Evolutionary conservation across 2,113 vertebrate genomes (phyloP), one percentile per base, ranked within the genome.

Genomic region (Morphnarchus princeps): DNA sequence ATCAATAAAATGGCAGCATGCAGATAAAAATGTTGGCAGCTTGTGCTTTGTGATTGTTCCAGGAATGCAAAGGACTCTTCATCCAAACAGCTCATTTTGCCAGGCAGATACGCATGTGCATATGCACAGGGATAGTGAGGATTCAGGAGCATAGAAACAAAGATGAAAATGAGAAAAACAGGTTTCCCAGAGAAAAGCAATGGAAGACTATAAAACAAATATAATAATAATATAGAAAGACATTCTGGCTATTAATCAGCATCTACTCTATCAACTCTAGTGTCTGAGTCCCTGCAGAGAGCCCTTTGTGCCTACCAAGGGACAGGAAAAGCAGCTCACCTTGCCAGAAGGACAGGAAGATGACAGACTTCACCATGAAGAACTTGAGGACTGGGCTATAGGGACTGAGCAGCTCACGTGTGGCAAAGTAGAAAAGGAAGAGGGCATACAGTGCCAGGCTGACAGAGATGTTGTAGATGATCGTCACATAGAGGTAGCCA

Each of bases 331-430:
- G 49, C 63, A 85, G 54, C 98, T 97, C 96, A 99, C 99, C 99
- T 98, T 99, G 99, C 99, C 99, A 99, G 98, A 99, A 99, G 94
- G 99, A 99, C 58, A 99, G 98, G 73, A 99, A 99, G 97, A 99
- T 99, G 98, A 99, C 99, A 0, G 99, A 99, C 95, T 99, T 99
- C 97, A 99, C 99, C 99, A 99, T 99, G 98, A 99, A 98, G 98
- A 99, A 99, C 97, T 99, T 99, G 97, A 99, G 99, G 97, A 99
- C 98, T 6, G 99, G 99, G 92, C 99, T 99, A 94, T 99, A 99
- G 40, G 99, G 99, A 89, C 99, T 98, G 20, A 99, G 99, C 61
- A 99, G 98, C 69, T 99, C 99, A 14, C 99, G 98, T 4, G 99
- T 99, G 97, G 99, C 97, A 0, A 99, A 99, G 98, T 99, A 99